Evolutionary conservation across 1,140 invertebrate species (phyloP).

Genomic region (Aphis craccivora): DNA sequence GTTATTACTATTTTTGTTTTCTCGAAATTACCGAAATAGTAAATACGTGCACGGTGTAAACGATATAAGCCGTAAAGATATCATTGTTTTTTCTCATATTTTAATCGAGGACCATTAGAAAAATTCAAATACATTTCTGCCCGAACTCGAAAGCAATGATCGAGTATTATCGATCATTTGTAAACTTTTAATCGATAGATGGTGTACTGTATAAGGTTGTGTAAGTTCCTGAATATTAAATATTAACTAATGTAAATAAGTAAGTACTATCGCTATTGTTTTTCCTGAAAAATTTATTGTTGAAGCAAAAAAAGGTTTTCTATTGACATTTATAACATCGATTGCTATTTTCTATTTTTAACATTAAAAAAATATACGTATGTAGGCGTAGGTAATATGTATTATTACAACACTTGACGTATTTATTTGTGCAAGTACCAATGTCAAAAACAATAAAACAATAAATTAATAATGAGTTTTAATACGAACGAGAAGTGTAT

Average conservation of each 20-base stretch:
- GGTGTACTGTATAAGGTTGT: not conserved
- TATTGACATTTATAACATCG: not conserved
- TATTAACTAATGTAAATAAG: not conserved
- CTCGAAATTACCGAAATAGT: not conserved
- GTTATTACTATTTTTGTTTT: not conserved
- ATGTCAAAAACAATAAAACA: not conserved
- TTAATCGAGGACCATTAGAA: not conserved
- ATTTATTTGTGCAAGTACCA: no score
- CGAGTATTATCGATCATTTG: not conserved
- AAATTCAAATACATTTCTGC: not conserved
- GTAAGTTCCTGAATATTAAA: not conserved
- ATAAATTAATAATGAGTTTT: not conserved
- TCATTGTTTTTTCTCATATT: not conserved
- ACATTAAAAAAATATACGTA: not conserved
- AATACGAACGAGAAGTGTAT: not conserved
- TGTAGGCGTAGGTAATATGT: not conserved
- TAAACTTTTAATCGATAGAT: not conserved
- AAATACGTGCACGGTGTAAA: not conserved
- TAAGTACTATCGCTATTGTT: not conserved
- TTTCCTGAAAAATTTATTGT: not conserved
- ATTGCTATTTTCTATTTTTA: not conserved
- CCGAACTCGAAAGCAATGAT: not conserved
- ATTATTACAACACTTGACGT: not conserved
- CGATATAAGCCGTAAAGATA: no score
- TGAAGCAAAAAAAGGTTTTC: not conserved